These are phyloP conservation scores for Eristalis arbustorum DNA, from an alignment of 2,888 invertebrate genomes.

Conservation along the genomic window DNA sequence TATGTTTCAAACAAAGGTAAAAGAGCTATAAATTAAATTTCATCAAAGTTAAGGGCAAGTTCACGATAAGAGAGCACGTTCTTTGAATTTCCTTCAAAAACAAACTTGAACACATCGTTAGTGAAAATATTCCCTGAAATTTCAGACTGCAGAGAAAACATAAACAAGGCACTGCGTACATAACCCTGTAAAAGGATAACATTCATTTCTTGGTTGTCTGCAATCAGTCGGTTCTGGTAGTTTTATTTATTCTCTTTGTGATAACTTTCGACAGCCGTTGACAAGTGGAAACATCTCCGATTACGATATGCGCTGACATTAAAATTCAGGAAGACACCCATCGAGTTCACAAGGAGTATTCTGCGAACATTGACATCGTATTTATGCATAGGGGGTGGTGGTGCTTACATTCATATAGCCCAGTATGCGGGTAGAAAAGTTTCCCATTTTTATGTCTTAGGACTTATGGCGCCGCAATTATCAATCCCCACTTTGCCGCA, in stretches of 20 bases:
- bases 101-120: background rate
- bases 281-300: constrained; percentile 4
- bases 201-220: background rate
- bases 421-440: background rate
- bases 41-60: background rate
- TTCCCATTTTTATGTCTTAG: background rate
- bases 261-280: constrained; percentile 4
- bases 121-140: background rate
- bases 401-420: background rate
- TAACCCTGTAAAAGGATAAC: background rate
- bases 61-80: background rate
- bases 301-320: constrained; percentile 11
- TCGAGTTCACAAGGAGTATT: background rate
- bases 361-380: background rate
- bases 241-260: constrained; percentile 19
- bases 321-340: constrained; percentile 7
- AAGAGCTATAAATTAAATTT: background rate
- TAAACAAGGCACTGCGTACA: background rate
- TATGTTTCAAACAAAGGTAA: background rate
- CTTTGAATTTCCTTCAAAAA: background rate
- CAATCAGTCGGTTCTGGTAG: constrained; percentile 14
- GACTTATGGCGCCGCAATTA: constrained; percentile 18
- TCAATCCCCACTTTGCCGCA: background rate
- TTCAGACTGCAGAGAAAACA: background rate
- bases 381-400: background rate